Evolutionary conservation across 2,888 invertebrate species (phyloP).

Genomic region (Electrophaes corylata): DNA sequence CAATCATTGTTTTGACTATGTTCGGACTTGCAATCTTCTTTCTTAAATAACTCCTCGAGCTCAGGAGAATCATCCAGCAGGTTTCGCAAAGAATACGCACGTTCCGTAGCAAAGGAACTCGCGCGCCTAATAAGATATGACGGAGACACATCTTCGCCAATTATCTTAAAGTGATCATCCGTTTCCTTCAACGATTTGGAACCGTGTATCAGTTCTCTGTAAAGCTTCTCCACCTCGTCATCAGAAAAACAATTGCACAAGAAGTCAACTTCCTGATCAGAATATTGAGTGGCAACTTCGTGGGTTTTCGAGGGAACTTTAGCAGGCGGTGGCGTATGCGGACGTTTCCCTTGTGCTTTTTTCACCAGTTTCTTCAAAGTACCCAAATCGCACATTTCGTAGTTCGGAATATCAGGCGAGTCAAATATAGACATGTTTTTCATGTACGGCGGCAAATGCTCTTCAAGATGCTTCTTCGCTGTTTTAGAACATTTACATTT

Average conservation of each 20-base stretch:
- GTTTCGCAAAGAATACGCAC: constrained; percentile 56
- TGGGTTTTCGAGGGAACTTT: constrained; percentile 49
- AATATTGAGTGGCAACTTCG: constrained; percentile 58
- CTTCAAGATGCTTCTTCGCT: constrained; percentile 63
- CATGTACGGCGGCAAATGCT: constrained; percentile 73
- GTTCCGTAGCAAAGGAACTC: constrained; percentile 53
- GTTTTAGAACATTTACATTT: constrained; percentile 60
- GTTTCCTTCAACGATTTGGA: constrained; percentile 7
- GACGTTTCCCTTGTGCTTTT: constrained; percentile 46
- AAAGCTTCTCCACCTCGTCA: constrained; percentile 52
- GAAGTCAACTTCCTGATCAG: constrained; percentile 58
- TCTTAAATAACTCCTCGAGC: constrained; percentile 63
- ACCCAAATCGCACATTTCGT: constrained; percentile 57
- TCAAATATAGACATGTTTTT: constrained; percentile 59
- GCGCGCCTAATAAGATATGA: constrained; percentile 42
- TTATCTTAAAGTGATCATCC: constrained; percentile 38
- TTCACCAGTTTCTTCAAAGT: constrained; percentile 58
- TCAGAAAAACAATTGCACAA: constrained; percentile 67
- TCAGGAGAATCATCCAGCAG: constrained; percentile 54
- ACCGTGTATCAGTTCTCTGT: constrained; percentile 38
- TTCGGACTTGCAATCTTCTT: constrained; percentile 47
- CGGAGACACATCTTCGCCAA: constrained; percentile 46
- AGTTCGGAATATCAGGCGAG: constrained; percentile 58
- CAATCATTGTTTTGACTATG: not conserved
- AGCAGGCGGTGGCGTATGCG: constrained; percentile 35